These are phyloP conservation scores for Noctilio leporinus DNA, from an alignment of 2,113 vertebrate genomes.

Conservation along the genomic window DNA sequence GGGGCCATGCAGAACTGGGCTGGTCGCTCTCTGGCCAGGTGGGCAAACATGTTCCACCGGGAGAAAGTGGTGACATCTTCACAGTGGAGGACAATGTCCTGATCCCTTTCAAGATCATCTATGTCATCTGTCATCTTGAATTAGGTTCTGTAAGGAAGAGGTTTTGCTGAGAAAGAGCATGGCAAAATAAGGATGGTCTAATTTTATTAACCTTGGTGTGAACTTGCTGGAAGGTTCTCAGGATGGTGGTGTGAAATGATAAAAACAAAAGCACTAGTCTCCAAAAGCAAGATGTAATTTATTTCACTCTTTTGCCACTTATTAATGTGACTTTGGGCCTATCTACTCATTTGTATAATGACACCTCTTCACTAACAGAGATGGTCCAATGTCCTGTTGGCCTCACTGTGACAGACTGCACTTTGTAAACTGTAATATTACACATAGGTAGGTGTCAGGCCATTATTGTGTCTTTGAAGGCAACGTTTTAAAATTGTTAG, in stretches of 20 bases:
- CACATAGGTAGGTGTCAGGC: not conserved
- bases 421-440: not conserved
- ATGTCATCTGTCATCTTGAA: not conserved
- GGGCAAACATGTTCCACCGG: rapidly evolving
- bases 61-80: not conserved
- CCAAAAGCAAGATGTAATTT: not conserved
- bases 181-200: not conserved
- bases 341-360: not conserved
- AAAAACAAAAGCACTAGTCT: not conserved
- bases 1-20: no score
- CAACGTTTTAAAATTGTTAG: not conserved
- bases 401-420: not conserved
- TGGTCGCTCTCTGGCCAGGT: not conserved
- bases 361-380: not conserved
- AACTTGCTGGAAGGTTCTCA: not conserved
- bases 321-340: not conserved
- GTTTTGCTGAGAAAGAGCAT: not conserved
- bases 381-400: not conserved
- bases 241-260: not conserved
- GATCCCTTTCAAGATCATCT: not conserved
- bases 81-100: no score
- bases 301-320: not conserved
- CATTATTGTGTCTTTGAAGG: not conserved
- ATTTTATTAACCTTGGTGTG: not conserved
- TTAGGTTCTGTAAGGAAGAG: not conserved